Evolutionary conservation across 1,140 invertebrate genomes (phyloP).

Genomic region (Neodiprion pinetum): DNA sequence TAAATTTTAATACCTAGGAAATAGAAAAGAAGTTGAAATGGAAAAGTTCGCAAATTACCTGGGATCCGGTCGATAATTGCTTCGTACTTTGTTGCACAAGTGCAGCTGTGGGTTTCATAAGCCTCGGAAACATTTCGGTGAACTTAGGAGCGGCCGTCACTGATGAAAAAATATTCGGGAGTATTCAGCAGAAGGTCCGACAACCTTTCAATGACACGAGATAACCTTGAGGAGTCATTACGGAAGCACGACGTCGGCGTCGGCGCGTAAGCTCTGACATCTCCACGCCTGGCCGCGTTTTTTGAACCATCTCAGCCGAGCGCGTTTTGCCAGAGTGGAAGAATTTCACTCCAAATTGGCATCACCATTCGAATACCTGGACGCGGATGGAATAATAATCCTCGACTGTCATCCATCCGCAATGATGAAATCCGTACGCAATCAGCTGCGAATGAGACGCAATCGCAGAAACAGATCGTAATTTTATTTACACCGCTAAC

Average conservation of each 20-base stretch:
- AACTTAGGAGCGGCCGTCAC: not conserved
- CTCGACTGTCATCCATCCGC: no score
- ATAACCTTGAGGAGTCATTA: constrained; percentile 15
- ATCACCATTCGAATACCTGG: no score
- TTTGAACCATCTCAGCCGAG: no score
- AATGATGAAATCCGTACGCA: no score
- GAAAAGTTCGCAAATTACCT: constrained; percentile 35
- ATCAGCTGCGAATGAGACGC: no score
- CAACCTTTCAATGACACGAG: constrained; percentile 33
- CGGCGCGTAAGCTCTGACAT: not conserved
- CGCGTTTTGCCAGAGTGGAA: no score
- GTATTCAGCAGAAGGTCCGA: constrained; percentile 15
- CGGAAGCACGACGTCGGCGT: not conserved
- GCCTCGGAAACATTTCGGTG: constrained; percentile 50
- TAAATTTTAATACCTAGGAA: not conserved
- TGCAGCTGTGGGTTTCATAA: constrained; percentile 43
- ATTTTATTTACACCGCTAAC: no score
- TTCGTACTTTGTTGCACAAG: constrained; percentile 49
- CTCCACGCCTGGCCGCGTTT: no score
- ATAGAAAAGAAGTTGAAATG: not conserved
- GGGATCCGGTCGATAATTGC: constrained; percentile 49
- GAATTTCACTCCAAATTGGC: no score
- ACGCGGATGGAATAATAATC: no score
- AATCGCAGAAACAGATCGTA: no score
- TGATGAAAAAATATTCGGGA: not conserved